A percentile compares a stretch with the other conserved stretches of the same genome.
Conservation (phyloP, 2,888 invertebrate genomes). For the Parthenolecanium corni region DNA sequence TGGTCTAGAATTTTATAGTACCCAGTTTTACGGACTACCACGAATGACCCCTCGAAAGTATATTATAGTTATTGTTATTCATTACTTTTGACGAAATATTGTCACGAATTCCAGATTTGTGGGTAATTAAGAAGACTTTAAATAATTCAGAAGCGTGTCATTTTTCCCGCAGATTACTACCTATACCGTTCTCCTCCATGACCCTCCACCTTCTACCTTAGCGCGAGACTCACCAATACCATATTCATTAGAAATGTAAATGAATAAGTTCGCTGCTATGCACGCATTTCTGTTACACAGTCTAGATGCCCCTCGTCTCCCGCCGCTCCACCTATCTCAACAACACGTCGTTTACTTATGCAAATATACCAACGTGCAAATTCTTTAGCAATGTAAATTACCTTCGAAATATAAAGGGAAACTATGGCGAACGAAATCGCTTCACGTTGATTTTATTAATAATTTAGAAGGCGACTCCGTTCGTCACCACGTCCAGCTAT, state of each 20-base stretch:
- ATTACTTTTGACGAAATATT: no score
- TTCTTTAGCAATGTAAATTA: slow-evolving; percentile 25
- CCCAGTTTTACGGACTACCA: no score
- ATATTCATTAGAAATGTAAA: no score
- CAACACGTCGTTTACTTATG: slow-evolving; percentile 27
- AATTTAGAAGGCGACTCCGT: background rate
- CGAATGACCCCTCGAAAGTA: no score
- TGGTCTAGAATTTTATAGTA: no score
- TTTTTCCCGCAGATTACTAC: background rate
- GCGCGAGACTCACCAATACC: no score
- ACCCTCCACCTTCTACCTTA: no score
- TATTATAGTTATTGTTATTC: no score
- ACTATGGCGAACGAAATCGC: slow-evolving; percentile 17
- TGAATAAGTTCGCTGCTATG: no score
- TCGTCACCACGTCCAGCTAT: no score
- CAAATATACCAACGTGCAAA: slow-evolving; percentile 17
- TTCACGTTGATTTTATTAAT: slow-evolving; percentile 22
- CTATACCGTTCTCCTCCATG: background rate
- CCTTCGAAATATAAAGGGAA: background rate
- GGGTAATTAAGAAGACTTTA: slow-evolving; percentile 16
- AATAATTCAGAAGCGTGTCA: slow-evolving; percentile 22
- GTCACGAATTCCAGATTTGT: slow-evolving; percentile 11
- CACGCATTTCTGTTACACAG: no score
- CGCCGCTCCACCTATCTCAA: background rate
- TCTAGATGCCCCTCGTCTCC: no score